Conservation (phyloP, 1,140 invertebrate genomes). For the Arion vulgaris region DNA sequence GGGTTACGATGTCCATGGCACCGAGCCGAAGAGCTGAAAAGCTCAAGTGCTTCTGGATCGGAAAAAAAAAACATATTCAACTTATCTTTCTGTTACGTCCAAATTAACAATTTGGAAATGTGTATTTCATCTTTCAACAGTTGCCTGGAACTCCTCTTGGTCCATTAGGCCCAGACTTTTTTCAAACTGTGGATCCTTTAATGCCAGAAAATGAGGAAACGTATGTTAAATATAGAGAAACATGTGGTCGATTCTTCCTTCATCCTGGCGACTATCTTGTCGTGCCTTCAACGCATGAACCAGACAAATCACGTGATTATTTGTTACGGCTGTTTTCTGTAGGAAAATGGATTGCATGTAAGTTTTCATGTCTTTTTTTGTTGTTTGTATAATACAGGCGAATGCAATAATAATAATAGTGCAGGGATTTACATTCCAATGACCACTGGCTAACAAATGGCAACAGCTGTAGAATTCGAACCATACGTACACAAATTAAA, state of each 20-base stretch:
- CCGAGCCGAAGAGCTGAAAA: too few species aligned
- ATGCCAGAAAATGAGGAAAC: conserved; percentile 67
- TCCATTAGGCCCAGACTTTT: conserved; percentile 50
- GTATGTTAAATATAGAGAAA: conserved; percentile 63
- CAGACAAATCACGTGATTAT: conserved; percentile 54
- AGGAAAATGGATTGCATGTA: conserved; percentile 59
- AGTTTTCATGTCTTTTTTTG: conserved; percentile 33
- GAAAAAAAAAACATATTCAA: too few species aligned
- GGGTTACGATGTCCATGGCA: too few species aligned
- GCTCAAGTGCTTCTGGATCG: too few species aligned
- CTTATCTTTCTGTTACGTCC: too few species aligned
- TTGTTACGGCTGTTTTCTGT: conserved; percentile 59
- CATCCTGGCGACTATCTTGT: conserved; percentile 63
- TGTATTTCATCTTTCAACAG: conserved; percentile 42
- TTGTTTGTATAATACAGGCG: too few species aligned
- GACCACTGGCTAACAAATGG: too few species aligned
- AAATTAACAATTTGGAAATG: too few species aligned
- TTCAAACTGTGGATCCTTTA: conserved; percentile 59
- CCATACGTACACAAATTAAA: too few species aligned
- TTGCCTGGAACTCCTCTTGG: conserved; percentile 37
- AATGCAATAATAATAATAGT: too few species aligned
- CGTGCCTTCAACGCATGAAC: conserved; percentile 59
- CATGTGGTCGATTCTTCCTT: conserved; percentile 61
- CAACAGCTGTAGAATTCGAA: too few species aligned
- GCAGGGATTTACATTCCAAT: too few species aligned